These are phyloP conservation scores for Triops cancriformis DNA, from an alignment of 1,140 invertebrate species.

Conservation along the genomic window DNA sequence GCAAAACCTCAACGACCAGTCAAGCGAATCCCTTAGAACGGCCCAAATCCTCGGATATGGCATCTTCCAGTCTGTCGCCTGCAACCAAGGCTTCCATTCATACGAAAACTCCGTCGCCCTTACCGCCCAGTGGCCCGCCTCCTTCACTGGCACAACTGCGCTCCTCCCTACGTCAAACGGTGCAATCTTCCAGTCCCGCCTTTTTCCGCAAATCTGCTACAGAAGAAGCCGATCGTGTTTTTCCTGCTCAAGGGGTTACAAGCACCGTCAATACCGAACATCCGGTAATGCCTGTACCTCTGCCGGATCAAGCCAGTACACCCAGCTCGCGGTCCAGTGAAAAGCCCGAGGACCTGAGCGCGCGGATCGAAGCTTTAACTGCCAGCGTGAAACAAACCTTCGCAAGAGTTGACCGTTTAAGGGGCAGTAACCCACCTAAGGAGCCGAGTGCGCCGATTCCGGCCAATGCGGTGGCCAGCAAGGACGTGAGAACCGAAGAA, in stretches of 20 bases:
- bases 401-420: conserved; percentile 54
- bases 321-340: not conserved
- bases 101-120: not conserved
- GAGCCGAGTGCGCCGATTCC: not conserved
- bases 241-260: conserved; percentile 32
- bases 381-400: conserved; percentile 56
- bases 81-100: not conserved
- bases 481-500: not conserved
- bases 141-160: not conserved
- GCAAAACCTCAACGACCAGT: not conserved
- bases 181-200: conserved; percentile 12
- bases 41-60: conserved; percentile 8
- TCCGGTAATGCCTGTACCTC: conserved; percentile 36
- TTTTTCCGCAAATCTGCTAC: conserved; percentile 29
- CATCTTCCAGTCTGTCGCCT: not conserved
- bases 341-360: conserved; percentile 24
- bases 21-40: not conserved
- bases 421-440: conserved; percentile 37
- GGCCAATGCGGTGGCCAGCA: not conserved
- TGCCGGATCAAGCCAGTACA: not conserved
- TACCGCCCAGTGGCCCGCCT: not conserved
- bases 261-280: conserved; percentile 40
- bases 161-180: not conserved
- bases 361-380: conserved; percentile 52
- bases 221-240: conserved; percentile 31